These are phyloP conservation scores for Aegypius monachus DNA, from an alignment of 2,113 vertebrate genomes.

Conservation along the genomic window DNA sequence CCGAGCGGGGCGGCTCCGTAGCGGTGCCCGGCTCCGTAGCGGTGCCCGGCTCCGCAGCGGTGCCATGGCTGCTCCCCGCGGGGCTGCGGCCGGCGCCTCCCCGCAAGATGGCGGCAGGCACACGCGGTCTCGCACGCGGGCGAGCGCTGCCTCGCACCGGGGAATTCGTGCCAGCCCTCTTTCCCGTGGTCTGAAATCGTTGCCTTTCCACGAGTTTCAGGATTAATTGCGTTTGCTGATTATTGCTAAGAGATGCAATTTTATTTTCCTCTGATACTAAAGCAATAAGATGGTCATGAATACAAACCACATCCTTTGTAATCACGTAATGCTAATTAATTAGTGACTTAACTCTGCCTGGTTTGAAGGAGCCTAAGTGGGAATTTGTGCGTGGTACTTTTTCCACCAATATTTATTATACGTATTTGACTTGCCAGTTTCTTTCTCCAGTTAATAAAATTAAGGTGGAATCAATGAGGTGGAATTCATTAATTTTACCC, in stretches of 20 bases:
- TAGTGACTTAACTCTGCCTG: neutral
- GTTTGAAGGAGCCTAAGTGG: neutral
- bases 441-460: neutral
- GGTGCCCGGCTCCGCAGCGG: neutral
- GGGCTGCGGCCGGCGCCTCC: neutral
- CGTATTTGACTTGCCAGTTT: neutral
- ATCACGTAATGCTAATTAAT: neutral
- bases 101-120: neutral
- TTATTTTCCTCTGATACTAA: neutral
- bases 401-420: neutral
- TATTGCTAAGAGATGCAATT: neutral
- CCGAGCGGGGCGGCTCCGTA: neutral
- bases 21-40: neutral
- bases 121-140: fast-evolving
- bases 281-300: neutral
- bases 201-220: neutral
- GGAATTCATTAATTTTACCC: neutral
- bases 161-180: fast-evolving
- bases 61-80: neutral
- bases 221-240: neutral
- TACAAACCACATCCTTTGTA: neutral
- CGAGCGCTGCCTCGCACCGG: neutral
- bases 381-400: neutral
- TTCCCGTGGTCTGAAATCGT: neutral
- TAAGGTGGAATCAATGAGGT: neutral